Percentiles rank a stretch among this genome's conserved stretches.
These are phyloP conservation scores for Uropsilus gracilis DNA, from an alignment of 2,113 vertebrate genomes.

Conservation along the genomic window DNA sequence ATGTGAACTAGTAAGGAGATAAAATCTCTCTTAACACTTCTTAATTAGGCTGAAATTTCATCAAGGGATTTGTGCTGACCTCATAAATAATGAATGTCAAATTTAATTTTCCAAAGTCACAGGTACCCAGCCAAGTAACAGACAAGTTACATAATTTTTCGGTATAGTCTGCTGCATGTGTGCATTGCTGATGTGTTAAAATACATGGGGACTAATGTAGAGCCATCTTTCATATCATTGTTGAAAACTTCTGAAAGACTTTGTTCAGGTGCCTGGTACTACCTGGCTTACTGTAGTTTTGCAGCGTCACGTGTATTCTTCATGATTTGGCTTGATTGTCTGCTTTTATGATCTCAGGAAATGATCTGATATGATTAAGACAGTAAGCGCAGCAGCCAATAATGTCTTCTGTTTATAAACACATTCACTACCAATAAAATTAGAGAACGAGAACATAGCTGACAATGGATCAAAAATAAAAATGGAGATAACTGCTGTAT, in stretches of 20 bases:
- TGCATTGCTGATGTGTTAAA: neutral
- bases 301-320: neutral
- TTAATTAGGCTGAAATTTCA: constrained; percentile 59
- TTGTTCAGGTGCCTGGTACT: neutral
- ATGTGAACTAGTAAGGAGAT: constrained; percentile 11
- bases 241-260: neutral
- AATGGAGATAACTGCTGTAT: neutral
- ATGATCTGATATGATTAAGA: neutral
- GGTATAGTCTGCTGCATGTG: neutral
- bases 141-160: neutral
- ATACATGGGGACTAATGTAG: neutral
- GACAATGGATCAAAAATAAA: neutral
- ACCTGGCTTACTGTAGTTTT: neutral
- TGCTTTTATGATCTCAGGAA: constrained; percentile 38
- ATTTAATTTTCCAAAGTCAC: constrained; percentile 61
- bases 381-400: neutral
- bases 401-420: constrained; percentile 5
- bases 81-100: constrained; percentile 51
- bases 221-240: neutral
- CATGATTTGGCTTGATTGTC: constrained; percentile 13
- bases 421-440: neutral
- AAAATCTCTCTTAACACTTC: constrained; percentile 50
- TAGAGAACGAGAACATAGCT: neutral
- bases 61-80: constrained; percentile 16
- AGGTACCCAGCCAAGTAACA: neutral